Percentiles rank a stretch among this genome's conserved stretches.
These are phyloP conservation scores for Volucella inflata DNA, from an alignment of 2,888 invertebrate genomes.

Conservation along the genomic window DNA sequence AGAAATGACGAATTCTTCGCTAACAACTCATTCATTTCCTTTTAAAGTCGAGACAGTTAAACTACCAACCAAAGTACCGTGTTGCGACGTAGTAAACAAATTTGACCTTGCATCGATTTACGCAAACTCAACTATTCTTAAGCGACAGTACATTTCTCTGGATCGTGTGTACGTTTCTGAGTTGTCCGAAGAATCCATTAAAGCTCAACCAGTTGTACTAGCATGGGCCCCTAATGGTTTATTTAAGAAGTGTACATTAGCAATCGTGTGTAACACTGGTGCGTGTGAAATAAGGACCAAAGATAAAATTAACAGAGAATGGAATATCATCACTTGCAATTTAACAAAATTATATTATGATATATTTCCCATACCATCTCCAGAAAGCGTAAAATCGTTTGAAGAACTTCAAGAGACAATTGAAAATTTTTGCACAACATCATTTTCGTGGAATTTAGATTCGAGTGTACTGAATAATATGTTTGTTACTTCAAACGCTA, in stretches of 20 bases:
- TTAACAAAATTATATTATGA: conserved; percentile 67
- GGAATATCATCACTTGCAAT: conserved; percentile 74
- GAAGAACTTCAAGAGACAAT: conserved; percentile 75
- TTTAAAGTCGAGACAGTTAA: conserved; percentile 76
- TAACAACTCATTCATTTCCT: conserved; percentile 76
- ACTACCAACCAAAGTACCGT: conserved; percentile 70
- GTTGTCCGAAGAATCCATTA: conserved; percentile 76
- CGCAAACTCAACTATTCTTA: conserved; percentile 73
- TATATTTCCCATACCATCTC: conserved; percentile 66
- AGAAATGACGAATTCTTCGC: conserved; percentile 77
- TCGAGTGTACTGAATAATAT: conserved; percentile 17
- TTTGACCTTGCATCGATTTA: conserved; percentile 78
- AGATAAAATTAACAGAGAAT: conserved; percentile 66
- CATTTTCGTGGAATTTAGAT: conserved; percentile 77
- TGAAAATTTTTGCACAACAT: conserved; percentile 79
- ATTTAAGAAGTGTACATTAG: conserved; percentile 76
- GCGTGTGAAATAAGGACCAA: conserved; percentile 77
- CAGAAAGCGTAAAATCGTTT: conserved; percentile 72
- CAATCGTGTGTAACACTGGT: conserved; percentile 79
- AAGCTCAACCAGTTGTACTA: conserved; percentile 70
- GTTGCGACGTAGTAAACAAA: conserved; percentile 75
- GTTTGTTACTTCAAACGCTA: conserved; percentile 79
- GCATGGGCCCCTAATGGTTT: conserved; percentile 70
- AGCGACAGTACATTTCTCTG: conserved; percentile 79
- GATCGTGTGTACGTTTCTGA: conserved; percentile 79